Base-by-base conservation (phyloP, 53 echinoderm and acorn worm species). In the Glandiceps talaboti region DNA sequence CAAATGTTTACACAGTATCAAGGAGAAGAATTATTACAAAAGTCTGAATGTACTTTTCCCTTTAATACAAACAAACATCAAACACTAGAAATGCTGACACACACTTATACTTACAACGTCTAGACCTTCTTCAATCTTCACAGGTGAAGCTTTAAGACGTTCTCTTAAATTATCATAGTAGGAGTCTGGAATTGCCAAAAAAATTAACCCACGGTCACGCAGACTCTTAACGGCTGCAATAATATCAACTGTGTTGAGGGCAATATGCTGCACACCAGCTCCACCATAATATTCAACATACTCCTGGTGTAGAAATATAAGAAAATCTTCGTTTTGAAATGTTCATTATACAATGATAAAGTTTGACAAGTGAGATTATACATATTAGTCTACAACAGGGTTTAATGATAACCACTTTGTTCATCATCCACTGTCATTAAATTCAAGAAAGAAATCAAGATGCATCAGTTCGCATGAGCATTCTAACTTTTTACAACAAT, bases 201-300 rank as follows among this genome's bases (percentile, higher is more conserved):
- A 96, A 30, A 87, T 74, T 89, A 90, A 89, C 1, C 96, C 96
- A 30, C 96, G 80, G 1, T 85, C 87, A 74, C 86, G 86, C 25
- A 96, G 86, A 25, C 87, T 92, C 0, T 0, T 64, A 14, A 96
- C 80, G 27, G 90, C 30, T 29, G 31, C 12, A 29, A 96, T 93
- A 82, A 96, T 96, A 80, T 96, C 74, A 14, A 73, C 31, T 0
- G 96, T 89, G 82, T 90, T 88, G 74, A 96, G 82, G 75, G 96
- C 96, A 30, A 96, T 92, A 82, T 96, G 96, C 89, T 96, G 93
- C 0, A 96, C 91, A 0, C 96, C 96, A 0, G 93, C 93, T 0
- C 83, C 82, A 6, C 96, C 96, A 27, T 93, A 96, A 78, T 82
- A 96, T 29, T 96, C 92, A 0, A 92, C 90, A 79, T 88, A 96